Conservation (phyloP, 53 echinoderm and acorn worm genomes). For the Echinometra lucunter region DNA sequence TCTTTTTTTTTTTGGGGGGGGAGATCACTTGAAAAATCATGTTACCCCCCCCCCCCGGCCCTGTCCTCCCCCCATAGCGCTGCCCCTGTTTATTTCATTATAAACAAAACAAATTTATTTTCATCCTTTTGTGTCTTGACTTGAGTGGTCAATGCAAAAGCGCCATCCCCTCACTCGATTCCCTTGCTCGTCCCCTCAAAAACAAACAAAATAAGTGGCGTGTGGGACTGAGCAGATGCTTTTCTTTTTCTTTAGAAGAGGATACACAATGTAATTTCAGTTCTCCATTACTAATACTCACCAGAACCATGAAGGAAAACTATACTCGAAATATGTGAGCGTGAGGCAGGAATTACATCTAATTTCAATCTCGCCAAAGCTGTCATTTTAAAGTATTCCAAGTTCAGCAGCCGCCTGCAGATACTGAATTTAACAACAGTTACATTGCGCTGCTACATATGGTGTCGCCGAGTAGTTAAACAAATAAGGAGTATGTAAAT, state of each 20-base stretch:
- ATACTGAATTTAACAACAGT: background rate
- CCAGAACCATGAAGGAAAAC: slow-evolving; percentile 48
- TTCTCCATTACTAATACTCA: background rate
- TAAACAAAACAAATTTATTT: too few species aligned
- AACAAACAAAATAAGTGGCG: background rate
- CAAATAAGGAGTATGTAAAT: too few species aligned
- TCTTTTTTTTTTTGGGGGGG: too few species aligned
- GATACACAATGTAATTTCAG: background rate
- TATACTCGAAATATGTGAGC: slow-evolving; percentile 22
- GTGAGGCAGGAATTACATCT: slow-evolving; percentile 4
- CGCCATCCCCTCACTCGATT: too few species aligned
- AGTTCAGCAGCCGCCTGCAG: background rate
- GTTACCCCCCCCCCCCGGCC: too few species aligned
- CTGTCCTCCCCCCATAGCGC: too few species aligned
- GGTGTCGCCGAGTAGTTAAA: background rate
- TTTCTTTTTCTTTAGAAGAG: background rate
- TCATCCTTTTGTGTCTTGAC: too few species aligned
- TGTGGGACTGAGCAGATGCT: background rate
- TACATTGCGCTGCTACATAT: background rate
- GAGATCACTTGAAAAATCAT: too few species aligned
- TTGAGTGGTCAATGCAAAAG: too few species aligned
- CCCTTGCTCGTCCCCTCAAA: background rate
- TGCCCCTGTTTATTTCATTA: too few species aligned
- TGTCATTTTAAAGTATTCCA: background rate
- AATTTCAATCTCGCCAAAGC: slow-evolving; percentile 17